Evolutionary conservation across 92 coral and sea anemone species (phyloP), one percentile per base, ranked within the genome.

Genomic region (Palythoa caribaeorum): DNA sequence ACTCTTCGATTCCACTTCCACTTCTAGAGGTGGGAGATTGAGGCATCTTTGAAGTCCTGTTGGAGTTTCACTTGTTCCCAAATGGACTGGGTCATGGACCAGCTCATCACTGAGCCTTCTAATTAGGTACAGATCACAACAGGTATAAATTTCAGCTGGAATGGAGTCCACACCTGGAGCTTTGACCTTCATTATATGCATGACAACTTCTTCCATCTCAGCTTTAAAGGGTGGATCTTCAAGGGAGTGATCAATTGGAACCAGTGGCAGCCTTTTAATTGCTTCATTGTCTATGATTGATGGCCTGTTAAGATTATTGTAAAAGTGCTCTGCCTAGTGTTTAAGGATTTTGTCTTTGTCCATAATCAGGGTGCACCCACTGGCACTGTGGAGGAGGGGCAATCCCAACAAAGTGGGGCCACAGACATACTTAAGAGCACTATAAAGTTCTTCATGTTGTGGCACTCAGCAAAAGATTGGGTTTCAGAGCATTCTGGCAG

Each of bases 361-460:
- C 3, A 35, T 16, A 5, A 19, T 63, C 28, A 63, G 8, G 1
- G 70, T 63, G 70, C 10, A 17, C 35, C 70, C 70, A 2, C n/a
- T 10, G 1, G 6, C 70, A 63, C 70, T 19, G 70, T 17, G 35
- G 35, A 2, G 36, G n/a, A 35, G 70, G 70, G 11, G n/a, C 0
- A 1, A 63, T 63, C 70, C 70, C 20, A 5, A 17, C 37, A 21
- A 17, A 4, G 70, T 63, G 28, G 70, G 35, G 5, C 35, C 70
- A 6, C n/a, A 63, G n/a, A 63, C 70, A 3, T 35, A 17, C 36
- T 19, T 17, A 1, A 19, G 36, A n/a, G 37, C 37, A 6, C 37
- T 63, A n/a, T 63, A 59, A 5, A 59, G 38, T 37, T 59, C 71
- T 52, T 78, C 28, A 36, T 78, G 70, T 78, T 39, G 50, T 57